A percentile compares a stretch with the other conserved stretches of the same genome.
These are phyloP conservation scores for Amphipoea oculea DNA, from an alignment of 2,888 invertebrate species.

Conservation along the genomic window DNA sequence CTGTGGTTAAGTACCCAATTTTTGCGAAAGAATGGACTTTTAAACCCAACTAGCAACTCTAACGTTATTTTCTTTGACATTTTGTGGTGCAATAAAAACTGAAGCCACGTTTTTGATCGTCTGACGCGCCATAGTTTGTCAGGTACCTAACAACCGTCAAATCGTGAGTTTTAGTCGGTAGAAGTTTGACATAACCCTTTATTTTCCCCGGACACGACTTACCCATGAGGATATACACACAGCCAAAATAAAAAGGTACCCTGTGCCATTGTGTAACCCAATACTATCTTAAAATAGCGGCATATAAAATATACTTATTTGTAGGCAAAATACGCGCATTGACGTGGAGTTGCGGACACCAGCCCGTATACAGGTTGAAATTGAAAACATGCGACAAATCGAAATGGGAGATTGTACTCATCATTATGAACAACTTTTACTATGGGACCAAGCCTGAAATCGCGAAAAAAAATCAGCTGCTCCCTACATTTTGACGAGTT, in stretches of 20 bases:
- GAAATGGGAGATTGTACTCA: too few relatives aligned
- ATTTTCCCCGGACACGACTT: background rate
- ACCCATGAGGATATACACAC: background rate
- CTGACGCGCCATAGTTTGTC: background rate
- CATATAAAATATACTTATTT: background rate
- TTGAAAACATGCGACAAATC: too few relatives aligned
- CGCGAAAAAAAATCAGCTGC: too few relatives aligned
- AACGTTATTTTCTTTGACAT: too few relatives aligned
- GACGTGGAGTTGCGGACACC: too few relatives aligned
- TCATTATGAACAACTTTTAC: too few relatives aligned
- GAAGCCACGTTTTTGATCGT: background rate
- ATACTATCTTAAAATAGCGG: background rate
- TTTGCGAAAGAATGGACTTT: background rate
- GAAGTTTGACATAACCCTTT: background rate
- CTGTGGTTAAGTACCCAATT: conserved; percentile 5
- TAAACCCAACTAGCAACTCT: background rate
- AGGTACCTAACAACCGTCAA: background rate
- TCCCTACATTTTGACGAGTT: too few relatives aligned
- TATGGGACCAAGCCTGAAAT: too few relatives aligned
- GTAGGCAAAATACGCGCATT: too few relatives aligned
- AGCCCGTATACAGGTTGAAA: too few relatives aligned
- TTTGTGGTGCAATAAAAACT: background rate
- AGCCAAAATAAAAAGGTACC: background rate
- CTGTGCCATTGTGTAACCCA: background rate
- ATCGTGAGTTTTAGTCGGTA: background rate